A percentile compares a stretch with the other conserved stretches of the same genome.
Evolutionary conservation across 2,888 invertebrate species (phyloP).

Genomic region (Torymus texanus): DNA sequence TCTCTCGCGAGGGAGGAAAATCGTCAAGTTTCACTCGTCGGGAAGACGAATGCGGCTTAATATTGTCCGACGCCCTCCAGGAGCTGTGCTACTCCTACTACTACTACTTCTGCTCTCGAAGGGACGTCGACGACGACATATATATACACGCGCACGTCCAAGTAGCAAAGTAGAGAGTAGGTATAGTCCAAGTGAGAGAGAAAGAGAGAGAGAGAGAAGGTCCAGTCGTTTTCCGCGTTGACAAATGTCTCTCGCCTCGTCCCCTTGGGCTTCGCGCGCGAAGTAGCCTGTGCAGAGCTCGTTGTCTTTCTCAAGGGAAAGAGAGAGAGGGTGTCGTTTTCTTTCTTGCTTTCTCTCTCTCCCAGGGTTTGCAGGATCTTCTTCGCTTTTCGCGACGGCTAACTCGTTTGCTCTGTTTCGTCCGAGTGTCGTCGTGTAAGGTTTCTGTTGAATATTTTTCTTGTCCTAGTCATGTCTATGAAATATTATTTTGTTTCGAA

Average conservation of each 20-base stretch:
- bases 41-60: constrained; percentile 73
- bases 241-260: constrained; percentile 72
- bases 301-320: no score
- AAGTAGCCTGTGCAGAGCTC: no score
- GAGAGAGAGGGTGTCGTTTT: constrained; percentile 26
- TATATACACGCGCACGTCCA: constrained; percentile 60
- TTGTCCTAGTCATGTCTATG: no score
- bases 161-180: no score
- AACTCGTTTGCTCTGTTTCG: no score
- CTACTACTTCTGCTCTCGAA: constrained; percentile 58
- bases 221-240: constrained; percentile 72
- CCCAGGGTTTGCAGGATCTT: no score
- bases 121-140: constrained; percentile 61
- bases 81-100: no score
- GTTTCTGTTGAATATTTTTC: no score
- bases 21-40: constrained; percentile 60
- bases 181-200: constrained; percentile 12
- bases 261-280: constrained; percentile 37
- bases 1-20: constrained; percentile 12
- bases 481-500: no score
- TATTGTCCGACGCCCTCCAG: constrained; percentile 63
- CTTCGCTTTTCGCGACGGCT: no score
- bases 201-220: constrained; percentile 55
- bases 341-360: constrained; percentile 10
- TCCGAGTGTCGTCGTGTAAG: no score